phyloP scores from a whole-genome alignment of 2,113 vertebrate species.

The Coracopsis vasa region DNA sequence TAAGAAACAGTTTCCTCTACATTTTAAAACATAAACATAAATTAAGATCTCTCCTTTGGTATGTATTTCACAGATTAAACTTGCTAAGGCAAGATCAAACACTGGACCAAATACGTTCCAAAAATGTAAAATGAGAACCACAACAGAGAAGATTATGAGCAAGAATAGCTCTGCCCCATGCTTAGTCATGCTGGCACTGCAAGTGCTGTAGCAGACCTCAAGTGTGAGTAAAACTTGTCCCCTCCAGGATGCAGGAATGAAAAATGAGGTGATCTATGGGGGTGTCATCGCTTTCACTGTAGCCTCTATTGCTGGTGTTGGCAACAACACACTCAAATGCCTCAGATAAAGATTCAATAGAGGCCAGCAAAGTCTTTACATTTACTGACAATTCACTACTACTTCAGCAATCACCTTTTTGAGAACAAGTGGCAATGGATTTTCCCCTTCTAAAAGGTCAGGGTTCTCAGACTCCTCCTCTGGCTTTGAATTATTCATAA shows the following conservation, averaged over 20 bases:
- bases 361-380: background rate
- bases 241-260: background rate
- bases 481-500: conserved; percentile 80
- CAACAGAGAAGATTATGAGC: background rate
- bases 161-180: background rate
- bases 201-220: background rate
- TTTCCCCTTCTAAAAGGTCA: conserved; percentile 54
- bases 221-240: background rate
- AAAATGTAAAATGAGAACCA: background rate
- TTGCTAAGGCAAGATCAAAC: background rate
- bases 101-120: background rate
- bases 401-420: conserved; percentile 84
- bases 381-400: background rate
- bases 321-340: background rate
- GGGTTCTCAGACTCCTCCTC: conserved; percentile 47
- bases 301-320: background rate
- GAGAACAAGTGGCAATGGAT: conserved; percentile 85
- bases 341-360: background rate
- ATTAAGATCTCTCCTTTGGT: background rate
- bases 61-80: background rate
- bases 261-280: background rate
- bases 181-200: background rate
- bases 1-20: background rate
- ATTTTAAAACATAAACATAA: background rate
- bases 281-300: background rate